Evolutionary conservation across 2,797 vertebrate genomes (phyloP).

Genomic region (Phoeniculus purpureus): DNA sequence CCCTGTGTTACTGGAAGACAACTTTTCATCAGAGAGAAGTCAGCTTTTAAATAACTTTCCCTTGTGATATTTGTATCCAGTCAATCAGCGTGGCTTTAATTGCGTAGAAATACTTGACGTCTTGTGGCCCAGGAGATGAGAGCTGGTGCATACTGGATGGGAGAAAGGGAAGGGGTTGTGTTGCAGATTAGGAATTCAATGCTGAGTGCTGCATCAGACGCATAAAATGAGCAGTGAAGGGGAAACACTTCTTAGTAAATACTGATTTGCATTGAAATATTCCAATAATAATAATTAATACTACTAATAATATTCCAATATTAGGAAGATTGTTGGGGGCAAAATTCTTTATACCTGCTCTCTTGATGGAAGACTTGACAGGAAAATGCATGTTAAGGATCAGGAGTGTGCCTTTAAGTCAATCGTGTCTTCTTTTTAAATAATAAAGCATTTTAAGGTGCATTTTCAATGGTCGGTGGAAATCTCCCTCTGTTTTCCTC

Average conservation of each 20-base stretch:
- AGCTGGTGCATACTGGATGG: constrained; percentile 33
- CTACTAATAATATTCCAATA: background rate
- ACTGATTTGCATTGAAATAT: background rate
- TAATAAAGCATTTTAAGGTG: background rate
- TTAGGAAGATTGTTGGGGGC: background rate
- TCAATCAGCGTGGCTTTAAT: constrained; percentile 65
- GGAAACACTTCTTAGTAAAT: background rate
- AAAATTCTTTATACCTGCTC: background rate
- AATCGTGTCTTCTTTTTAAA: background rate
- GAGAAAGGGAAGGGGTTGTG: constrained; percentile 10
- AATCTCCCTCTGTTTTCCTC: background rate
- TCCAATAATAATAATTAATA: too few relatives aligned
- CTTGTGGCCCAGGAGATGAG: constrained; percentile 57
- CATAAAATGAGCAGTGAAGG: background rate
- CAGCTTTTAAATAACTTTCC: constrained; percentile 46
- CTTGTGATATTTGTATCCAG: constrained; percentile 49
- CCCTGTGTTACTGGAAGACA: background rate
- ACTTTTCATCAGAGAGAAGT: constrained; percentile 46
- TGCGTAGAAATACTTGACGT: constrained; percentile 64
- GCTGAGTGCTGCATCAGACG: background rate
- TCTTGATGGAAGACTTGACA: background rate
- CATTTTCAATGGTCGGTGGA: background rate
- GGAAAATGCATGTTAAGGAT: background rate
- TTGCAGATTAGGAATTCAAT: constrained; percentile 15
- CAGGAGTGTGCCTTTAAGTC: background rate